Conservation (phyloP, 53 echinoderm and acorn worm species). For the Luidia sarsii region DNA sequence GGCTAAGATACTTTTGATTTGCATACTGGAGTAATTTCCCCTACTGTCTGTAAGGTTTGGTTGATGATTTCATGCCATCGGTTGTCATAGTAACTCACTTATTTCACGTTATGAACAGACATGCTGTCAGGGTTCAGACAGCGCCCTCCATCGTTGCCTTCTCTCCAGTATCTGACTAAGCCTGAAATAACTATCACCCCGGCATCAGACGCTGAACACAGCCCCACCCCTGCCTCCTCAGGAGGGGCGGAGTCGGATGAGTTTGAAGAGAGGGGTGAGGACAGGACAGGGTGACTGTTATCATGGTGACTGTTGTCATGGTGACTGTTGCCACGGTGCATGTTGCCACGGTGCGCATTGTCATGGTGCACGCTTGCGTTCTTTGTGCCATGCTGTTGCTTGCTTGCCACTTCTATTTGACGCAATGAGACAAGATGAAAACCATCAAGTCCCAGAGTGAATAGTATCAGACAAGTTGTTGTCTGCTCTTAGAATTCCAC, state of each 20-base stretch:
- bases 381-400: neutral
- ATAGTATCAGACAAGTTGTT: no score
- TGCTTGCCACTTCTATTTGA: slow-evolving; percentile 25
- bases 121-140: neutral
- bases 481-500: no score
- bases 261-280: slow-evolving; percentile 11
- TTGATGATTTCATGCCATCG: no score
- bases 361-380: neutral
- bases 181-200: slow-evolving; percentile 51
- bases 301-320: slow-evolving; percentile 11
- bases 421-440: no score
- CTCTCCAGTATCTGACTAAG: slow-evolving; percentile 48
- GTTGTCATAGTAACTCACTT: slow-evolving; percentile 7
- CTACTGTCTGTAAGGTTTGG: no score
- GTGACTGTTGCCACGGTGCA: slow-evolving; percentile 23
- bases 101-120: slow-evolving; percentile 46
- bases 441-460: no score
- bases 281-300: slow-evolving; percentile 6
- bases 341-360: neutral
- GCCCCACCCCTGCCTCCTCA: slow-evolving; percentile 43
- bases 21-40: no score
- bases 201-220: slow-evolving; percentile 49
- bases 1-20: no score
- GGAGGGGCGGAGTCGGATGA: slow-evolving; percentile 18
- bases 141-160: slow-evolving; percentile 26